These are phyloP conservation scores for Parapristionchus giblindavisi DNA, from an alignment of 2,888 invertebrate species.

Conservation along the genomic window DNA sequence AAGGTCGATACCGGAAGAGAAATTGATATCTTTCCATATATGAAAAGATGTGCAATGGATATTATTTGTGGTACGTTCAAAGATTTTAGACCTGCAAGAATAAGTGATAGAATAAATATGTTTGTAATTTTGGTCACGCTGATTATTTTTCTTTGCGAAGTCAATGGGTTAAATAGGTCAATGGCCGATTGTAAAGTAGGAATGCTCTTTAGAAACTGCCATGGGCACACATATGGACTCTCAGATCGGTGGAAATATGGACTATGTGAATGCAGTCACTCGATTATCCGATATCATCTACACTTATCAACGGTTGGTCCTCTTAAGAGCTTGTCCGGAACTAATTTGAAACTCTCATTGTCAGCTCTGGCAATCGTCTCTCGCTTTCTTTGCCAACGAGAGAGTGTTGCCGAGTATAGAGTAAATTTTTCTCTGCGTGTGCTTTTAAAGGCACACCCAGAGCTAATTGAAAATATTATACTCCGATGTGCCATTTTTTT, in stretches of 20 bases:
- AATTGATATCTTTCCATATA: slow-evolving; percentile 72
- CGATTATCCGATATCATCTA: slow-evolving; percentile 56
- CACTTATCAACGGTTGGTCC: slow-evolving; percentile 46
- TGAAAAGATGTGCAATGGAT: slow-evolving; percentile 74
- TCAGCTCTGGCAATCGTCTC: not conserved
- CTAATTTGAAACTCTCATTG: not conserved
- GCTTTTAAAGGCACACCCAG: not conserved
- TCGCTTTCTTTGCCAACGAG: not conserved
- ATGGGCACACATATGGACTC: slow-evolving; percentile 62
- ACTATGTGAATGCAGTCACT: slow-evolving; percentile 58
- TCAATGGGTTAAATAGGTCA: not conserved
- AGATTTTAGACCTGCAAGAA: not conserved
- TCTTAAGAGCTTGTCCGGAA: not conserved
- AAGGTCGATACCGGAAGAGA: slow-evolving; percentile 56
- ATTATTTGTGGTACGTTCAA: slow-evolving; percentile 65
- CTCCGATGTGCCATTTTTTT: no score
- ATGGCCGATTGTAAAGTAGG: not conserved
- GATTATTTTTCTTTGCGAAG: no score
- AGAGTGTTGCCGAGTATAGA: not conserved
- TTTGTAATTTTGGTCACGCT: no score
- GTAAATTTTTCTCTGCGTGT: not conserved
- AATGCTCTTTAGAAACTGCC: slow-evolving; percentile 58
- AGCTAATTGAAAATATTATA: not conserved
- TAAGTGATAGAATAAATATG: no score
- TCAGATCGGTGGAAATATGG: slow-evolving; percentile 53